Evolutionary conservation across 2,888 invertebrate genomes (phyloP), one percentile per base, ranked within the genome.

Genomic region (Plemyria rubiginata): DNA sequence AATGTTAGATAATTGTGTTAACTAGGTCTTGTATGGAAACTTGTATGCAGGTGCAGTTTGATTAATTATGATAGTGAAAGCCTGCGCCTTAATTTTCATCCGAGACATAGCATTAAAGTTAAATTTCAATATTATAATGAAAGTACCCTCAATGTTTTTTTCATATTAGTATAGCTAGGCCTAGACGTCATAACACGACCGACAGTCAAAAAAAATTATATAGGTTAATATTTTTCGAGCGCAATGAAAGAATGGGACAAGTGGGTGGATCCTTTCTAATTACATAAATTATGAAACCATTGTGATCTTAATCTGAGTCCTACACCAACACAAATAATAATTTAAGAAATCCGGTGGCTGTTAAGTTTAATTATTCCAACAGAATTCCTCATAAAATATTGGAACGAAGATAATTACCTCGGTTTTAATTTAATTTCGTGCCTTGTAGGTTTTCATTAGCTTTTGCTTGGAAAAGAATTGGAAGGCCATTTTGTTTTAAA

Each of bases 1-100:
- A 55, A 59, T 63, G 22, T 63, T 52, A 22, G 51, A 48, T 59
- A 63, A 63, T 55, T 55, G 13, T 28, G 52, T 63, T 63, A 63
- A 53, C 36, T 36, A 28, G 49, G 45, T 53, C 58, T 53, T 29
- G 40, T 43, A 2, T n/a, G 5, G 49, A 57, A 43, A 29, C 46
- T 53, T 28, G 41, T 8, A 28, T 40, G 46, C 32, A 46, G 11
- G 45, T 54, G 45, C 16, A 32, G 36, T 22, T n/a, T 22, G 15
- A 5, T 43, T 7, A 8, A 43, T 43, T 43, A 43, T 15, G 13
- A 2, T 32, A 7, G 32, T 32, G 4, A 5, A 4, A 7, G 32
- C 32, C 32, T 7, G 32, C 32, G 32, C 8, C 32, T 32, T 32
- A 1, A 8, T 32, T 32, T 32, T 5, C 32, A 32, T 32, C 32